These are phyloP conservation scores for Sphecodes monilicornis DNA, from an alignment of 2,888 invertebrate genomes.

Conservation along the genomic window DNA sequence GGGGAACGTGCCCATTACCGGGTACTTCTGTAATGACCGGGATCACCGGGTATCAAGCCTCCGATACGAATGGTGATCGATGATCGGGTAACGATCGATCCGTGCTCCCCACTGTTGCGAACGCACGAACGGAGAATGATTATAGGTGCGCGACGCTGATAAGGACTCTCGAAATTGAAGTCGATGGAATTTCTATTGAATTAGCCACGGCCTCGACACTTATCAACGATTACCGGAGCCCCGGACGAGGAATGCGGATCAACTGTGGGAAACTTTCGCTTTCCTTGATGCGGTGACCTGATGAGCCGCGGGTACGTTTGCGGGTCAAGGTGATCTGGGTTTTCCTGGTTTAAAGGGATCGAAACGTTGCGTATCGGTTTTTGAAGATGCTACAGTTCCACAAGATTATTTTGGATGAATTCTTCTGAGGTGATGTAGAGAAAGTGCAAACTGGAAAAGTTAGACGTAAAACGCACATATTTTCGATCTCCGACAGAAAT, in stretches of 20 bases:
- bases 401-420: too few species aligned
- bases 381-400: too few species aligned
- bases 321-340: not conserved
- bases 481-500: too few species aligned
- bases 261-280: slow-evolving; percentile 3
- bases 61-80: slow-evolving; percentile 42
- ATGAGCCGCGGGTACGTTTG: not conserved
- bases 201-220: slow-evolving; percentile 7
- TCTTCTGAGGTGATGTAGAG: too few species aligned
- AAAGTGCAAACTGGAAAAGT: too few species aligned
- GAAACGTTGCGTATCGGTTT: not conserved
- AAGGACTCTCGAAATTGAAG: slow-evolving; percentile 26
- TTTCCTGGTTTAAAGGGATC: not conserved
- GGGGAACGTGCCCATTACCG: slow-evolving; percentile 29
- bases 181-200: slow-evolving; percentile 41
- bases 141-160: slow-evolving; percentile 22
- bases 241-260: not conserved
- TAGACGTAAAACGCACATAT: too few species aligned
- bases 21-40: slow-evolving; percentile 42
- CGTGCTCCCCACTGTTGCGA: not conserved
- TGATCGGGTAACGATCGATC: slow-evolving; percentile 41
- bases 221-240: not conserved
- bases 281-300: not conserved
- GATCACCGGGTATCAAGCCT: slow-evolving; percentile 25
- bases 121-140: not conserved